phyloP scores from a whole-genome alignment of 2,888 invertebrate species.

The Esperia sulphurella region DNA sequence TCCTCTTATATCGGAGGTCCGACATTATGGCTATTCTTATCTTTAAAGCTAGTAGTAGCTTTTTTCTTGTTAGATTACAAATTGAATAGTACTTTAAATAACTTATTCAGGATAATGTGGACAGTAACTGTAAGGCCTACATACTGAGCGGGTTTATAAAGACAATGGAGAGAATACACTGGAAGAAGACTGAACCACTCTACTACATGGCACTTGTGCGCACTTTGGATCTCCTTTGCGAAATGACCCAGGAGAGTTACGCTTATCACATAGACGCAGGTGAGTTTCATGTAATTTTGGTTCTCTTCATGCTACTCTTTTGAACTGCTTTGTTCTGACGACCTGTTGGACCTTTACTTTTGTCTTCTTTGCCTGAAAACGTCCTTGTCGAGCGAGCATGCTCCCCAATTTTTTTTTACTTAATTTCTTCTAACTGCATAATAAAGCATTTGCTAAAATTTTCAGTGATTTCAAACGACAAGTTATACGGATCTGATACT shows the following conservation, averaged over 20 bases:
- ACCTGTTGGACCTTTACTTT: no score
- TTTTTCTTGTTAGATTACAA: background rate
- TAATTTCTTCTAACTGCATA: no score
- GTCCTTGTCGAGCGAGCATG: no score
- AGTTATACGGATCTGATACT: constrained; percentile 92
- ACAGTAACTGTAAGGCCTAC: constrained; percentile 89
- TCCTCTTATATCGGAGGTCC: no score
- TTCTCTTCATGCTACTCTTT: no score
- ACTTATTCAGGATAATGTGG: constrained; percentile 87
- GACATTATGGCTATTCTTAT: no score
- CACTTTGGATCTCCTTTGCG: constrained; percentile 87
- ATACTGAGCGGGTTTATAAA: constrained; percentile 89
- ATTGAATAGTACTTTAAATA: background rate
- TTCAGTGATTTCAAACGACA: constrained; percentile 94
- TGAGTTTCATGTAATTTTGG: constrained; percentile 33
- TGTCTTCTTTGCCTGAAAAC: no score
- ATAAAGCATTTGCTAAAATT: constrained; percentile 14
- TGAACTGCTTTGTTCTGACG: no score
- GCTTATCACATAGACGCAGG: constrained; percentile 92
- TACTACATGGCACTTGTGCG: constrained; percentile 86
- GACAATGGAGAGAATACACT: constrained; percentile 86
- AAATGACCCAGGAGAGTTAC: constrained; percentile 89
- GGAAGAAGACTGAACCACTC: constrained; percentile 83
- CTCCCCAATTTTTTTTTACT: no score
- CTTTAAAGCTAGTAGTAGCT: no score